Base-by-base conservation (phyloP, 2,888 invertebrate species). In the Zhuqinia jingwanae region DNA sequence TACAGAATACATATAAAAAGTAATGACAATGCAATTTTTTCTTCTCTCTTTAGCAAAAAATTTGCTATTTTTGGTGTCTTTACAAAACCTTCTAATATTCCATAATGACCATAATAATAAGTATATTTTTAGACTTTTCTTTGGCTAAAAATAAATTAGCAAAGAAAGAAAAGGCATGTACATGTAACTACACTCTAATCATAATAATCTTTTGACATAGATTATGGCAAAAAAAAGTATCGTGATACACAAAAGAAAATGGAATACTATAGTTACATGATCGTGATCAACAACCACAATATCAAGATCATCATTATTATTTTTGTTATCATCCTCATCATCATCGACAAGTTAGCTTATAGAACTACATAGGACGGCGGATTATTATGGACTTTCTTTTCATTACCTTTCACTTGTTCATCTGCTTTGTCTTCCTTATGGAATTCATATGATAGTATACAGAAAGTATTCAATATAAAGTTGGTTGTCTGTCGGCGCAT, bases 111-210 rank as follows among this genome's bases (percentile, higher is more conserved):
- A 25, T 11, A 10, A 13, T 58, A 25, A 58, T 25, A 25, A 25
- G 36, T 11, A 25, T 58, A 56, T 56, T 58, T 58, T 58, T 58
- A 58, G 58, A 6, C 25, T 58, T 25, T 1, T 11, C 36, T 42
- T 65, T 65, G 30, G 53, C 65, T 42, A 30, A 63, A 63, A 63
- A 63, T 65, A 65, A 36, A 15, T 36, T 10, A 65, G 20, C 11
- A 65, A 27, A 42, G 1, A 36, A 15, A 25, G 11, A 56, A 1
- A 17, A 5, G 20, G 20, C n/a, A n/a, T n/a, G n/a, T n/a, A n/a
- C n/a, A n/a, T n/a, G n/a, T n/a, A n/a, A n/a, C n/a, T n/a, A n/a
- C n/a, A n/a, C n/a, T n/a, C n/a, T n/a, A n/a, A n/a, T n/a, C 36
- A 8, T 8, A 36, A 36, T 6, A 36, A 36, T 36, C 36, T 36